phyloP scores from a whole-genome alignment of 2,797 vertebrate genomes.

The Paramormyrops hopkinsi region DNA sequence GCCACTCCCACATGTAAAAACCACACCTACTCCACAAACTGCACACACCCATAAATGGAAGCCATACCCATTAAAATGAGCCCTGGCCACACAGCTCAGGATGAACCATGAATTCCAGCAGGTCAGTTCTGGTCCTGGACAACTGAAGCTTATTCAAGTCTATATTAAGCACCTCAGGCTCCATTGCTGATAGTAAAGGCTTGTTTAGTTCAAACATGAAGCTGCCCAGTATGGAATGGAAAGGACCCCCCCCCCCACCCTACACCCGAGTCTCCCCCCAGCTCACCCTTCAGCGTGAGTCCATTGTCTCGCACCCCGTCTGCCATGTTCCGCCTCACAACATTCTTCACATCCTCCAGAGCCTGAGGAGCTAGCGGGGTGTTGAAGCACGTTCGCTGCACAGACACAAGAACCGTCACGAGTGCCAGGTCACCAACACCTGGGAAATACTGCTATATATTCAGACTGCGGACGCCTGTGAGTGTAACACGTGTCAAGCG shows the following conservation, averaged over 20 bases:
- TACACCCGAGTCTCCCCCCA: neutral
- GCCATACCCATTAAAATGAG: neutral
- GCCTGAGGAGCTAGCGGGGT: constrained; percentile 83
- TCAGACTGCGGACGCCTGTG: neutral
- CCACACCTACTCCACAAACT: neutral
- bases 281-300: constrained; percentile 81
- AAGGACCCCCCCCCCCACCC: too few species aligned
- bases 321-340: constrained; percentile 83
- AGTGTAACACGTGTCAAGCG: neutral
- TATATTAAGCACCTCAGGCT: neutral
- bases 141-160: neutral
- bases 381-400: constrained; percentile 89
- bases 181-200: neutral
- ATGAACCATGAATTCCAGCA: neutral
- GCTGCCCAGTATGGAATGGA: neutral
- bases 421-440: neutral
- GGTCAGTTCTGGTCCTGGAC: neutral
- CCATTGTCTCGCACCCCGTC: constrained; percentile 83
- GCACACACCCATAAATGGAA: neutral
- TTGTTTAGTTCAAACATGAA: neutral
- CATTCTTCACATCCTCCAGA: constrained; percentile 95
- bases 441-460: neutral
- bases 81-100: neutral
- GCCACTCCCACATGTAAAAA: neutral
- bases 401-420: neutral